A percentile compares a stretch with the other conserved stretches of the same genome.
These are phyloP conservation scores for Conistra vaccinii DNA, from an alignment of 2,888 invertebrate species.

Conservation along the genomic window DNA sequence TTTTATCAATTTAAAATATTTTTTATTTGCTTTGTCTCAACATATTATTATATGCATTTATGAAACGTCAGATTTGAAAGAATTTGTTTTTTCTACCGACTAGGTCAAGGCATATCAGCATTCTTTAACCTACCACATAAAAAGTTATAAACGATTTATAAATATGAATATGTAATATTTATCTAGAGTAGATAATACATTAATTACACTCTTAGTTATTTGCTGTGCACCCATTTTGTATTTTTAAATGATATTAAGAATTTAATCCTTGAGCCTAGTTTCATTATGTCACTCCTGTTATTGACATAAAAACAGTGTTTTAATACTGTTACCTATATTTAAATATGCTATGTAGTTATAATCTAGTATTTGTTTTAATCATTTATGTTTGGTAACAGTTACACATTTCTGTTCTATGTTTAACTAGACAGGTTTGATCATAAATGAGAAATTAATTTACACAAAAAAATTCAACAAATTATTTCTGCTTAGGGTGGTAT, in stretches of 20 bases:
- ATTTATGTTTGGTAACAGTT: not conserved
- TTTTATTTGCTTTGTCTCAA: no score
- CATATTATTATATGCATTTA: no score
- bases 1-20: no score
- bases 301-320: slow-evolving; percentile 30
- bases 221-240: slow-evolving; percentile 22
- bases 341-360: slow-evolving; percentile 31
- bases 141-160: slow-evolving; percentile 37
- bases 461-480: no score
- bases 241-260: slow-evolving; percentile 56
- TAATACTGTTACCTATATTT: slow-evolving; percentile 10
- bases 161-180: slow-evolving; percentile 45
- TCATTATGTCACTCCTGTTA: not conserved
- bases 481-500: no score
- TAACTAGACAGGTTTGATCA: not conserved
- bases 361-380: slow-evolving; percentile 8
- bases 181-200: slow-evolving; percentile 43
- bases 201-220: slow-evolving; percentile 44
- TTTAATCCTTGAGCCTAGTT: not conserved
- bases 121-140: slow-evolving; percentile 30
- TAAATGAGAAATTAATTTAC: not conserved
- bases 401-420: not conserved
- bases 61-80: no score
- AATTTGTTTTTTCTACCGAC: slow-evolving; percentile 6
- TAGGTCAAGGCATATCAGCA: slow-evolving; percentile 44